A percentile compares a stretch with the other conserved stretches of the same genome.
Evolutionary conservation across 2,113 vertebrate genomes (phyloP).

Genomic region (Lepidothrix coronata): DNA sequence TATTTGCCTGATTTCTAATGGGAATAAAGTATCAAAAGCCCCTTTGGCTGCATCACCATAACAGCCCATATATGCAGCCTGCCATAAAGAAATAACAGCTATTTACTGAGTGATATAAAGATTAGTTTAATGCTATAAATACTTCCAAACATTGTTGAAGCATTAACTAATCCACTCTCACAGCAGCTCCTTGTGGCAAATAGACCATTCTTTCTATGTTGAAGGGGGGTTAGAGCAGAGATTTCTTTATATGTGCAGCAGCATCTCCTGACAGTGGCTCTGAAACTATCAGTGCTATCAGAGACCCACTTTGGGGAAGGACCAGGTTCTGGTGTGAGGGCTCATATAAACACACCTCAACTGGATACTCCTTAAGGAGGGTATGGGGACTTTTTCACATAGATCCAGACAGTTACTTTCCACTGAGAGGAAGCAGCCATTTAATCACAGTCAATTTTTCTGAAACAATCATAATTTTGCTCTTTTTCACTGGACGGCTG

Average conservation of each 20-base stretch:
- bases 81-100: neutral
- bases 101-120: neutral
- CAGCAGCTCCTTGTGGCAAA: neutral
- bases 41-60: neutral
- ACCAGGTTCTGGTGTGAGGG: neutral
- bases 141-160: neutral
- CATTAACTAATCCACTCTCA: neutral
- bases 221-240: neutral
- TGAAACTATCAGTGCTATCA: neutral
- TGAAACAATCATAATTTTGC: neutral
- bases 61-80: neutral
- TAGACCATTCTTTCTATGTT: neutral
- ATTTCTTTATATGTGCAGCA: neutral
- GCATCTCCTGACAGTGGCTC: neutral
- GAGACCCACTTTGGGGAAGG: neutral
- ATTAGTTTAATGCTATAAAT: slow-evolving; percentile 1
- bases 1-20: neutral
- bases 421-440: neutral
- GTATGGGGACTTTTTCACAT: neutral
- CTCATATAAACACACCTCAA: neutral
- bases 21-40: neutral
- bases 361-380: neutral
- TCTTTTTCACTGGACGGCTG: neutral
- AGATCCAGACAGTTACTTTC: neutral
- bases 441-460: neutral